phyloP scores from a whole-genome alignment of 1,140 invertebrate genomes.

The Drosophila sucinea region DNA sequence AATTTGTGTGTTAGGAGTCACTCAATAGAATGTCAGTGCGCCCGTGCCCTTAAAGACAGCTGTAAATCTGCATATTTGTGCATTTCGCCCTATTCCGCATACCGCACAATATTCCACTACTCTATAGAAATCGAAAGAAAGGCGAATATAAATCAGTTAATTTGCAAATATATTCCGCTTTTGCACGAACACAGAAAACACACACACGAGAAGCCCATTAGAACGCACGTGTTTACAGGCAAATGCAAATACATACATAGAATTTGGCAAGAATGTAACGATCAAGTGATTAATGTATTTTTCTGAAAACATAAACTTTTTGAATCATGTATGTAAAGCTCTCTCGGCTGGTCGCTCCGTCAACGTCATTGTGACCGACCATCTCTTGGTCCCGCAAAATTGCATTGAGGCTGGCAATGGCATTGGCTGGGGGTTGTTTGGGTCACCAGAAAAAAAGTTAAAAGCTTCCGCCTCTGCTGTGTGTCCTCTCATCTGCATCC shows the following conservation, averaged over 20 bases:
- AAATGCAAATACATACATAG: conserved; percentile 3
- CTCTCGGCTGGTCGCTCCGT: background rate
- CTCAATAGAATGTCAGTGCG: conserved; percentile 20
- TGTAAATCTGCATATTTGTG: conserved; percentile 56
- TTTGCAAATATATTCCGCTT: conserved; percentile 29
- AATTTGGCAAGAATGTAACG: conserved; percentile 38
- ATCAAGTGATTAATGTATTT: conserved; percentile 32
- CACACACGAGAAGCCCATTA: conserved; percentile 10
- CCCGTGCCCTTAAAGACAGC: conserved; percentile 17
- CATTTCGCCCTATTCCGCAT: conserved; percentile 30
- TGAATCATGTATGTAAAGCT: background rate
- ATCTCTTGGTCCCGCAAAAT: conserved; percentile 42
- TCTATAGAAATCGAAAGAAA: conserved; percentile 38
- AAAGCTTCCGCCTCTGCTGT: conserved; percentile 35
- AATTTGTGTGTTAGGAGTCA: conserved; percentile 43
- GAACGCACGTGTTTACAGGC: conserved; percentile 4
- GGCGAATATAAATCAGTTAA: conserved; percentile 30
- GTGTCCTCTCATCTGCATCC: background rate
- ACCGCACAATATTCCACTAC: background rate
- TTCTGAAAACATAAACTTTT: conserved; percentile 1
- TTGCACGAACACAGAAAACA: conserved; percentile 43
- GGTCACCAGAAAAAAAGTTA: conserved; percentile 35
- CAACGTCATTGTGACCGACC: background rate
- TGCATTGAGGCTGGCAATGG: conserved; percentile 80
- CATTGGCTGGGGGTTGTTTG: conserved; percentile 71